A percentile compares a stretch with the other conserved stretches of the same genome.
Evolutionary conservation across 2,797 vertebrate species (phyloP).

Genomic region (Propithecus deckenii): DNA sequence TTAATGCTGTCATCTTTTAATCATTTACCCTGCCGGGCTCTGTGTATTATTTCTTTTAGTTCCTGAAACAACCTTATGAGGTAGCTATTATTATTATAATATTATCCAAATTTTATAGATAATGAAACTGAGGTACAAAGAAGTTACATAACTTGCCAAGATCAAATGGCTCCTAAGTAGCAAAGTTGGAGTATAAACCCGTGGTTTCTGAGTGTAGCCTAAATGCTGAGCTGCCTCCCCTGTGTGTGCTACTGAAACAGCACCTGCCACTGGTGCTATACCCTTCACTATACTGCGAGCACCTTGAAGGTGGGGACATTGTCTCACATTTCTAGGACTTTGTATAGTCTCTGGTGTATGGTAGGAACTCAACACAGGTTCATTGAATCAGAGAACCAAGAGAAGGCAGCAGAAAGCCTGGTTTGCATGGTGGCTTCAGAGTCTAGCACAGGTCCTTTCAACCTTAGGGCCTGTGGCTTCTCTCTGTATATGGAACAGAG

Average conservation of each 20-base stretch:
- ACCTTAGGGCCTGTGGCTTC: not conserved
- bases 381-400: not conserved
- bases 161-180: not conserved
- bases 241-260: not conserved
- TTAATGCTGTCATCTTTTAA: not conserved
- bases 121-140: not conserved
- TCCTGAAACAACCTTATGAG: not conserved
- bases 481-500: not conserved
- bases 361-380: accelerated
- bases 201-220: not conserved
- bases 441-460: not conserved
- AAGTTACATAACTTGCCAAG: not conserved
- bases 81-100: not conserved
- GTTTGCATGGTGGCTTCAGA: not conserved
- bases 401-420: not conserved
- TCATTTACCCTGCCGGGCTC: not conserved
- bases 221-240: not conserved
- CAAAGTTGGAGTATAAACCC: not conserved
- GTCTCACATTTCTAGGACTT: not conserved
- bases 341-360: not conserved
- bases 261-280: not conserved
- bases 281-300: not conserved
- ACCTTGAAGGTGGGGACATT: no score
- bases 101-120: not conserved
- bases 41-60: not conserved